These are phyloP conservation scores for Sminthurides aquaticus DNA, from an alignment of 2,888 invertebrate species.

Conservation along the genomic window DNA sequence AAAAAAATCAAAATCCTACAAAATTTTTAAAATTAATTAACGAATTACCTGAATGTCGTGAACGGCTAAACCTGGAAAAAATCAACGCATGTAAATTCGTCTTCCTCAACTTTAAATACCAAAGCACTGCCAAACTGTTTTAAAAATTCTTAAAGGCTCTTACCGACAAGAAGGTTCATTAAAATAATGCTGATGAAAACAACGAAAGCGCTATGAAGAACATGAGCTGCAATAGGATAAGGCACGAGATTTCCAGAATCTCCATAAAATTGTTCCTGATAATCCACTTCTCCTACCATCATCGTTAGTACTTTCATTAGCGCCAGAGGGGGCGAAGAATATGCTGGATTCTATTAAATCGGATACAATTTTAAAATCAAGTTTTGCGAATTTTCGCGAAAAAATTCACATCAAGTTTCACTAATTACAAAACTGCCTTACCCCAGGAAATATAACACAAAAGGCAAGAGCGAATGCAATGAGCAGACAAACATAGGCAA, in stretches of 20 bases:
- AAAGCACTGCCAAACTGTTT: background rate
- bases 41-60: slow-evolving; percentile 35
- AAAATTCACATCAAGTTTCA: too few species aligned
- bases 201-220: slow-evolving; percentile 38
- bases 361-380: too few species aligned
- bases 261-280: slow-evolving; percentile 36
- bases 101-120: too few species aligned
- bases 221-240: slow-evolving; percentile 36
- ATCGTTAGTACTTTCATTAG: slow-evolving; percentile 40
- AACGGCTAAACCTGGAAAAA: slow-evolving; percentile 31
- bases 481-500: slow-evolving; percentile 75
- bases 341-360: slow-evolving; percentile 40
- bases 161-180: slow-evolving; percentile 40
- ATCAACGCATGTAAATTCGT: background rate
- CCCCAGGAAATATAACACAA: slow-evolving; percentile 70
- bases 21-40: background rate
- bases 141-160: background rate
- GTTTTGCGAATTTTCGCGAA: too few species aligned
- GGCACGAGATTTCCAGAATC: slow-evolving; percentile 24
- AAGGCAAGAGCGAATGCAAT: slow-evolving; percentile 82
- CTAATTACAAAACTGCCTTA: too few species aligned
- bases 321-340: slow-evolving; percentile 31
- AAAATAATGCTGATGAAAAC: slow-evolving; percentile 35
- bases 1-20: too few species aligned
- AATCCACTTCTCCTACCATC: slow-evolving; percentile 36